Evolutionary conservation across 2,888 invertebrate genomes (phyloP).

Genomic region (Perithous albicinctus): DNA sequence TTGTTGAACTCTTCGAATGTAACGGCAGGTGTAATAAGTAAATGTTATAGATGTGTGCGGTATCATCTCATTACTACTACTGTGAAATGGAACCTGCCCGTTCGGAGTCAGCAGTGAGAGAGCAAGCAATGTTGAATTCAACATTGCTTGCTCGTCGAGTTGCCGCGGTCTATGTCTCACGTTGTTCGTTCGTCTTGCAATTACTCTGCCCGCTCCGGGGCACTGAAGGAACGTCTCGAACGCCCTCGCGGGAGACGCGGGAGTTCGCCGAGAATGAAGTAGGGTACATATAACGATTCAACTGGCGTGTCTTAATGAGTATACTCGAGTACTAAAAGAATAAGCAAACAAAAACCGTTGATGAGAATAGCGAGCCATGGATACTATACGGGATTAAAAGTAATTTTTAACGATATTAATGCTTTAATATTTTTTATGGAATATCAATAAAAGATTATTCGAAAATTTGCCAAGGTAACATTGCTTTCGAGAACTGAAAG

Average conservation of each 20-base stretch:
- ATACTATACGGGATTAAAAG: neutral
- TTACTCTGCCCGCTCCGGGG: conserved; percentile 57
- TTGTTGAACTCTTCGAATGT: no score
- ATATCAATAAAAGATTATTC: neutral
- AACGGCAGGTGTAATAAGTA: neutral
- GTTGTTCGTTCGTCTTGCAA: conserved; percentile 57
- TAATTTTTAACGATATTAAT: neutral
- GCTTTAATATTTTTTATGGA: no score
- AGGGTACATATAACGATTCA: conserved; percentile 52
- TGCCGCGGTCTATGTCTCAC: conserved; percentile 24
- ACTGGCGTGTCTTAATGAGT: conserved; percentile 62
- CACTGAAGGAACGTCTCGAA: conserved; percentile 57
- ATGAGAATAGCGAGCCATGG: conserved; percentile 32
- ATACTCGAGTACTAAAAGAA: conserved; percentile 41
- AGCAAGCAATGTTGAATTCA: conserved; percentile 52
- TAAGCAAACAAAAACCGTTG: conserved; percentile 42
- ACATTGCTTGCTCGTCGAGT: conserved; percentile 18
- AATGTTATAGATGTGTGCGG: neutral
- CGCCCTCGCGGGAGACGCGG: conserved; percentile 32
- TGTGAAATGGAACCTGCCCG: conserved; percentile 16
- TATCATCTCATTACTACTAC: neutral
- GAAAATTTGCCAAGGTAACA: no score
- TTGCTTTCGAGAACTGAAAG: no score
- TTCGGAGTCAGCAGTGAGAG: conserved; percentile 35
- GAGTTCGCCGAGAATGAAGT: conserved; percentile 50